Base-by-base conservation (phyloP, 1,140 invertebrate species). In the Drosophila nasuta region DNA sequence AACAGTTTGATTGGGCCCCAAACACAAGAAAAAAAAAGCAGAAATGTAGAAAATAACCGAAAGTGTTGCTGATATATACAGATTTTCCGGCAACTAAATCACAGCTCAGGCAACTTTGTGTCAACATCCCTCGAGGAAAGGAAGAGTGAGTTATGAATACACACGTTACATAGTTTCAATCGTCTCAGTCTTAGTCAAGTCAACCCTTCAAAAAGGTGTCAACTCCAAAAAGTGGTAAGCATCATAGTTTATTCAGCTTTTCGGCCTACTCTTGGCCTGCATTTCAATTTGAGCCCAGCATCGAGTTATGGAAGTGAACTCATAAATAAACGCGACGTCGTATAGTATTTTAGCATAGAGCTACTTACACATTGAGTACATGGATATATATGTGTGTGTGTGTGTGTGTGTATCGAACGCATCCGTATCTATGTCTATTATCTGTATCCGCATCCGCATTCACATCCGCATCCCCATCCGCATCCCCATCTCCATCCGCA, bases 271-370 rank as follows among this genome's bases (percentile, higher is more conserved):
- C 15, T 38, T 48, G 51, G 59, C 46, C 68, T 78, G 82, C 66
- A 82, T 82, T 79, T 81, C 82, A 79, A 82, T 82, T 87, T 75
- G 65, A 70, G 62, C 68, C 79, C 54, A 77, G 66, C 51, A 43
- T 77, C 77, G 71, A 87, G 54, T 79, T 85, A 79, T 86, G 72
- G 77, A 20, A 20, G 20, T 20, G 2, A 20, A 20, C 20, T 77
- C 81, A 83, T 83, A 77, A 20, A 20, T 20, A 20, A 20, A 20
- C 20, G 20, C 20, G 20, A 20, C 20, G 1, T 20, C 20, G 20
- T 20, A 20, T 20, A 20, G 20, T 20, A 20, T 20, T 20, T 20
- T 20, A 20, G 20, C 20, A 20, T 20, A 20, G 20, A 20, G 20
- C 20, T 20, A 20, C 20, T 33, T 33, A 6, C 30, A 7, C 30